Percentiles rank a stretch among this genome's conserved stretches.
These are phyloP conservation scores for Hetaerina titia DNA, from an alignment of 2,888 invertebrate species.

Conservation along the genomic window DNA sequence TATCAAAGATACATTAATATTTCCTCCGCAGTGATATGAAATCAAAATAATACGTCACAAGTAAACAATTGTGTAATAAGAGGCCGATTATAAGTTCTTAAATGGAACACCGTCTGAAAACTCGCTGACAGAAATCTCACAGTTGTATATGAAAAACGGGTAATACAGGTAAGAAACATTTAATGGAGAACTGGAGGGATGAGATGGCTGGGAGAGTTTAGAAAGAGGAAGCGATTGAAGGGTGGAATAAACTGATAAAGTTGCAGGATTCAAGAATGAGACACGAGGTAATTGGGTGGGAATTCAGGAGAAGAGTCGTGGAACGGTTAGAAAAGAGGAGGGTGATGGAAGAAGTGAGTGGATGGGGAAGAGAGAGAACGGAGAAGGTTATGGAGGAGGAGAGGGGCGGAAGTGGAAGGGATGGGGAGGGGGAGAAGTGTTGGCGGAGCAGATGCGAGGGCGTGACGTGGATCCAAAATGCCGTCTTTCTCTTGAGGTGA, in stretches of 20 bases:
- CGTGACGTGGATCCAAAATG: not conserved
- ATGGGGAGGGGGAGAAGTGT: not conserved
- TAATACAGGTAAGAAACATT: not conserved
- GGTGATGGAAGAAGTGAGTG: not conserved
- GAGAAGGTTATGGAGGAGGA: not conserved
- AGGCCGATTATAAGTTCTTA: not conserved
- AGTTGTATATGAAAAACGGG: no score
- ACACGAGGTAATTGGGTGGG: not conserved
- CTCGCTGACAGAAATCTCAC: not conserved
- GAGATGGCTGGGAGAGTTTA: not conserved
- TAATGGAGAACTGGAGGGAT: not conserved
- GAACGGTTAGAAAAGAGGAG: not conserved
- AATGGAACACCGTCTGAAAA: not conserved
- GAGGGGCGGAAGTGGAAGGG: not conserved
- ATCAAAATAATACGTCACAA: not conserved
- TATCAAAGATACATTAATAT: no score
- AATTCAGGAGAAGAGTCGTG: not conserved
- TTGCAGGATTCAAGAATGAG: not conserved
- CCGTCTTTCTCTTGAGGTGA: constrained; percentile 23
- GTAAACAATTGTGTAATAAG: not conserved
- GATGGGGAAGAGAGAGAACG: not conserved
- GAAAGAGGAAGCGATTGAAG: not conserved
- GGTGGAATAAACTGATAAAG: constrained; percentile 8
- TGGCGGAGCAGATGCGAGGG: not conserved
- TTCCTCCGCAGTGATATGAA: no score